phyloP scores from a whole-genome alignment of 2,113 vertebrate genomes.

The Gnathonemus echidnorhynchus region DNA sequence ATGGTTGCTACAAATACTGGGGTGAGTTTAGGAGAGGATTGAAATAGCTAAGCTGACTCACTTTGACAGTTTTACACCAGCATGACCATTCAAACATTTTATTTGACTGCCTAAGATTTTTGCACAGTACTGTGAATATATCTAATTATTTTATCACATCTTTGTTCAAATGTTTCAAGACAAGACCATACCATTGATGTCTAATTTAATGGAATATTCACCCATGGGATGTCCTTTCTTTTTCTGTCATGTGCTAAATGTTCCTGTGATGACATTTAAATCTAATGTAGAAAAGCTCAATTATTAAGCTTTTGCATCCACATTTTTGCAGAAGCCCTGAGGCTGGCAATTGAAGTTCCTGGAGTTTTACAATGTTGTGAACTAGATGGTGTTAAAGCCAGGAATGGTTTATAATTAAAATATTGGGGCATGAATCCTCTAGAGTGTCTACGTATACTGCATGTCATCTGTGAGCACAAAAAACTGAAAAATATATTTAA shows the following conservation, averaged over 20 bases:
- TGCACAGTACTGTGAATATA: not conserved
- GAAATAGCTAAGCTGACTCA: not conserved
- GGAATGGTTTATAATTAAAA: conserved; percentile 11
- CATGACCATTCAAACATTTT: not conserved
- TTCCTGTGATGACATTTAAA: conserved; percentile 2
- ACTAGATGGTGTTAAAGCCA: not conserved
- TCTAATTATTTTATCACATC: not conserved
- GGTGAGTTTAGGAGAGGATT: not conserved
- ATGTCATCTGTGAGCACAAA: conserved; percentile 12
- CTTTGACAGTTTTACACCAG: not conserved
- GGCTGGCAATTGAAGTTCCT: not conserved
- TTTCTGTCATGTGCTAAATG: not conserved
- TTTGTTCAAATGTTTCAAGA: not conserved
- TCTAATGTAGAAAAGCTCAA: not conserved
- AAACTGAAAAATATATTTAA: conserved; percentile 37
- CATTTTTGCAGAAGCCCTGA: not conserved
- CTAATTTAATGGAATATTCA: not conserved
- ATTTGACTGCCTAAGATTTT: not conserved
- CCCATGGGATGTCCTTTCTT: not conserved
- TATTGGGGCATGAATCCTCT: conserved; percentile 10
- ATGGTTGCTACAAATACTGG: not conserved
- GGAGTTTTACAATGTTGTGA: not conserved
- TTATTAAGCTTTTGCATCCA: not conserved
- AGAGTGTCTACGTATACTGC: not conserved
- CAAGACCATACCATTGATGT: not conserved